Conservation (phyloP, 2,888 invertebrate species). For the Caenorhabditis sinica region DNA sequence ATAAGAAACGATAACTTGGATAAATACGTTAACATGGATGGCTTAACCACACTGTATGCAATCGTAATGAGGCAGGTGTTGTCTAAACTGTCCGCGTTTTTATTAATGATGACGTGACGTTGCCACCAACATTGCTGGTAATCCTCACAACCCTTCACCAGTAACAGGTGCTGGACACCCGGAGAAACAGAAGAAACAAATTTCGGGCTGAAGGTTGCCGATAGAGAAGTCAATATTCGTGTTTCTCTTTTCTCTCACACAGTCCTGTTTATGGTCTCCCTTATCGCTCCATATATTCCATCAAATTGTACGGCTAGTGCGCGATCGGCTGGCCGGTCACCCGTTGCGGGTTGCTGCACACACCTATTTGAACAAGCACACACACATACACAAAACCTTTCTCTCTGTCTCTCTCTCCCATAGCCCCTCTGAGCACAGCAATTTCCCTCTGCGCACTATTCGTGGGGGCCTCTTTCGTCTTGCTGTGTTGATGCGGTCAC, state of each 20-base stretch:
- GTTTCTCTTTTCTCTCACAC: slow-evolving; percentile 39
- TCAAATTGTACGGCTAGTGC: slow-evolving; percentile 63
- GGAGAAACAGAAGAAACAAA: background rate
- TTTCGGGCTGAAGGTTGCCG: slow-evolving; percentile 6
- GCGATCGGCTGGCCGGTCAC: slow-evolving; percentile 61
- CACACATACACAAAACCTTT: slow-evolving; percentile 57
- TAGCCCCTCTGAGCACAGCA: slow-evolving; percentile 53
- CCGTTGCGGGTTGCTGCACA: slow-evolving; percentile 66
- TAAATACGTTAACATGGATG: background rate
- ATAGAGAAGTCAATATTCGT: slow-evolving; percentile 50
- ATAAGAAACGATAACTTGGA: background rate
- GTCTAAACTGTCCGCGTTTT: background rate
- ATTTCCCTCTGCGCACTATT: slow-evolving; percentile 61
- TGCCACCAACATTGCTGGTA: slow-evolving; percentile 7
- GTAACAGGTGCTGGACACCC: slow-evolving; percentile 49
- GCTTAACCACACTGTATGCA: no score
- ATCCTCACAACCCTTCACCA: slow-evolving; percentile 21
- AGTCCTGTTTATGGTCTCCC: slow-evolving; percentile 32
- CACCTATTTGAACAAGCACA: slow-evolving; percentile 71
- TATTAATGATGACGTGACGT: slow-evolving; percentile 35
- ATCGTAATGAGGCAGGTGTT: background rate
- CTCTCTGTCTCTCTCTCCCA: slow-evolving; percentile 11
- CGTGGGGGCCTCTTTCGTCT: slow-evolving; percentile 14
- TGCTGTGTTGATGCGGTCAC: slow-evolving; percentile 61
- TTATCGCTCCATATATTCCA: slow-evolving; percentile 63